Evolutionary conservation across 2,113 vertebrate genomes (phyloP).

Genomic region (Desmodus rotundus): DNA sequence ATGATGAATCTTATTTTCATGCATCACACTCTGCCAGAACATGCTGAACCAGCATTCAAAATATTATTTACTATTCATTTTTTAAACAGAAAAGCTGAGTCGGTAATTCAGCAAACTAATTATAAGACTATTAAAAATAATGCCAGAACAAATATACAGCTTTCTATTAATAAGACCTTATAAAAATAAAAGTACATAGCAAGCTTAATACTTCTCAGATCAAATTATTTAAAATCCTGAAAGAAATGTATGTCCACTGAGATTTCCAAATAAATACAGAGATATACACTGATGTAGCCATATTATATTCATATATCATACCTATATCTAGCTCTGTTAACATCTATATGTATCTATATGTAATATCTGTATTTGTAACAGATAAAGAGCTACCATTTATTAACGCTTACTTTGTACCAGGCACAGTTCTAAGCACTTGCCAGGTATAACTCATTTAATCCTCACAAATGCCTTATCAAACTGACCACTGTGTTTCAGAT

Average conservation of each 20-base stretch:
- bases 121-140: conserved; percentile 71
- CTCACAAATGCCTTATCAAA: not conserved
- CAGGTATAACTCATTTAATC: not conserved
- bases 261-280: not conserved
- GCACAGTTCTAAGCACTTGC: not conserved
- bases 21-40: conserved; percentile 33
- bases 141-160: conserved; percentile 33
- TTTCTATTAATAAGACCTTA: conserved; percentile 46
- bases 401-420: not conserved
- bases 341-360: not conserved
- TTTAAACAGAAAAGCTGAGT: conserved; percentile 64
- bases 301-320: not conserved
- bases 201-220: conserved; percentile 44
- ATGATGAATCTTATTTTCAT: conserved; percentile 55
- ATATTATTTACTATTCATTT: conserved; percentile 70
- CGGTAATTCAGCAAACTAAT: conserved; percentile 64
- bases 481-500: not conserved
- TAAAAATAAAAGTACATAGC: conserved; percentile 43
- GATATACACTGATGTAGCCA: not conserved
- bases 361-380: not conserved
- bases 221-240: conserved; percentile 32
- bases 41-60: conserved; percentile 74
- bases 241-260: not conserved
- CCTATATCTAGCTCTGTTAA: not conserved
- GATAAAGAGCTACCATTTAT: not conserved